Evolutionary conservation across 2,888 invertebrate genomes (phyloP).

Genomic region (Oithona nana): DNA sequence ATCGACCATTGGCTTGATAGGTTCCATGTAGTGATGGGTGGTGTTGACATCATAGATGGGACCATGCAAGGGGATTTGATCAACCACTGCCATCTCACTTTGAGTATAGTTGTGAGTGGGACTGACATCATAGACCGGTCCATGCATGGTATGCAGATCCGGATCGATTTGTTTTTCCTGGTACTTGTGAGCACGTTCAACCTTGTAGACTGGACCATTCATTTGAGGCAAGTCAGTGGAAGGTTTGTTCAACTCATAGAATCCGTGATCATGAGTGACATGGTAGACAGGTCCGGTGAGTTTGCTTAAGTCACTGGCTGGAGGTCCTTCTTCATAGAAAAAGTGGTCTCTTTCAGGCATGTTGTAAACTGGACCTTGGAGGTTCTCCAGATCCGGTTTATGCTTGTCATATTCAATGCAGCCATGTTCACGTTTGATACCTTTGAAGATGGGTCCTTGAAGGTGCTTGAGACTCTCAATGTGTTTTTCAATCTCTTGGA

Average conservation of each 20-base stretch:
- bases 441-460: slow-evolving; percentile 8
- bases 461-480: slow-evolving; percentile 7
- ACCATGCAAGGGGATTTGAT: neutral
- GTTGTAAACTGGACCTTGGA: slow-evolving; percentile 3
- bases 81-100: neutral
- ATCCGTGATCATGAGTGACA: slow-evolving; percentile 1
- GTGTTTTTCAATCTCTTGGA: slow-evolving; percentile 14
- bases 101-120: neutral
- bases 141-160: neutral
- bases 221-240: neutral
- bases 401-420: neutral
- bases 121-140: slow-evolving; percentile 4
- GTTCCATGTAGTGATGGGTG: slow-evolving; percentile 10
- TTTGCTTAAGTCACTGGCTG: neutral
- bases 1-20: neutral
- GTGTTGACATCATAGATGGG: slow-evolving; percentile 13
- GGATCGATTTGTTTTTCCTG: neutral
- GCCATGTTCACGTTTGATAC: neutral
- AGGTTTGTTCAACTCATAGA: slow-evolving; percentile 9
- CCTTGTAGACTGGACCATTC: slow-evolving; percentile 11
- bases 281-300: slow-evolving; percentile 12
- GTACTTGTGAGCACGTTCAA: neutral
- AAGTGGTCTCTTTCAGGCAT: slow-evolving; percentile 12
- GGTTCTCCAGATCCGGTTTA: neutral
- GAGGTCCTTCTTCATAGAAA: slow-evolving; percentile 1